A percentile compares a stretch with the other conserved stretches of the same genome.
phyloP scores from a whole-genome alignment of 2,888 invertebrate species.

The Lagria hirta region DNA sequence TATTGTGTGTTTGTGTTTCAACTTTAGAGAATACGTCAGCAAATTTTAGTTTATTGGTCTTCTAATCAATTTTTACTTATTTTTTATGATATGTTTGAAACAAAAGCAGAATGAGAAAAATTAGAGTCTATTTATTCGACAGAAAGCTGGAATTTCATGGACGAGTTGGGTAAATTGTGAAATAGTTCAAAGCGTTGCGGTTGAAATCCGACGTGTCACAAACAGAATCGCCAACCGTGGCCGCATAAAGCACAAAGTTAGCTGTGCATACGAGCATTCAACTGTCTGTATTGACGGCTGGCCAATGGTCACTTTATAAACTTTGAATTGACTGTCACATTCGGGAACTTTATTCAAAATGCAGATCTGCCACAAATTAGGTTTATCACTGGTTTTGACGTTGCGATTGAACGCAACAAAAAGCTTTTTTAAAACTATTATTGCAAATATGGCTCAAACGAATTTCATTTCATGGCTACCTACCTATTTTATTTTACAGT shows the following conservation, averaged over 20 bases:
- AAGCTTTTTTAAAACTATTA: constrained; percentile 5
- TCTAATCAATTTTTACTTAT: too few species aligned
- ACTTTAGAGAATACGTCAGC: too few species aligned
- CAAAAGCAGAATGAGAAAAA: too few species aligned
- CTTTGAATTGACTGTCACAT: constrained; percentile 50
- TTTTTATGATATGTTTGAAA: too few species aligned
- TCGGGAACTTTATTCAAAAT: constrained; percentile 40
- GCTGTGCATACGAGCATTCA: constrained; percentile 46
- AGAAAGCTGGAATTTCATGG: constrained; percentile 24
- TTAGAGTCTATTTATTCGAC: too few species aligned
- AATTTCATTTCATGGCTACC: too few species aligned
- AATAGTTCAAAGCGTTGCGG: constrained; percentile 45
- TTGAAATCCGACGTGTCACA: constrained; percentile 47
- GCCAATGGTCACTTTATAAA: constrained; percentile 52
- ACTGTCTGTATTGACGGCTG: constrained; percentile 48
- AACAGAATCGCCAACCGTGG: constrained; percentile 45
- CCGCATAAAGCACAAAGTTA: constrained; percentile 48
- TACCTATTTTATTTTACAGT: too few species aligned
- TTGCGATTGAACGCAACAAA: constrained; percentile 14
- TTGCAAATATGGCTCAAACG: too few species aligned
- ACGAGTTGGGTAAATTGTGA: constrained; percentile 28
- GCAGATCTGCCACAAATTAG: constrained; percentile 40
- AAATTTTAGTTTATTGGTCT: too few species aligned
- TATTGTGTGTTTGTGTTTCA: too few species aligned
- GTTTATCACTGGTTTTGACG: constrained; percentile 42